Conservation (phyloP, 2,888 invertebrate species). For the Hyposoter dolosus region DNA sequence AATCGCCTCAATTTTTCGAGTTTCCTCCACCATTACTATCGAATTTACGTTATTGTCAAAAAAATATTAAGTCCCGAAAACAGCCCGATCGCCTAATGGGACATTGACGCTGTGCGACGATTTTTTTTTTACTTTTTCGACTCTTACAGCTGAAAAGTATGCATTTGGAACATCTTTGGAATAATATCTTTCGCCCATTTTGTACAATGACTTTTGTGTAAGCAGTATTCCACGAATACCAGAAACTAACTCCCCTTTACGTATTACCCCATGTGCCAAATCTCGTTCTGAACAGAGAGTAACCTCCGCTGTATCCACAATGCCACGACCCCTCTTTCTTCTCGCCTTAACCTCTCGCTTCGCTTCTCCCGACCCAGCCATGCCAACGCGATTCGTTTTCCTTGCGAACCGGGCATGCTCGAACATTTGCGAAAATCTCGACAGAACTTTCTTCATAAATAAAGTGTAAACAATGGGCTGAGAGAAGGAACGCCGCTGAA, state of each 20-base stretch:
- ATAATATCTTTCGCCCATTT: not conserved
- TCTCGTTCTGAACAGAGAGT: slow-evolving; percentile 29
- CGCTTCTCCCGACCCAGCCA: slow-evolving; percentile 5
- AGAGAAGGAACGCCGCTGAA: not conserved
- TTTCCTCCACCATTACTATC: not conserved
- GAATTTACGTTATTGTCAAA: not conserved
- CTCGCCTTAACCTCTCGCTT: not conserved
- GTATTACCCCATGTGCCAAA: slow-evolving; percentile 32
- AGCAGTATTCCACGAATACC: not conserved
- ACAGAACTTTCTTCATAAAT: slow-evolving; percentile 83
- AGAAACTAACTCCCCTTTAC: slow-evolving; percentile 18
- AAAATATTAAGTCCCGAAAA: not conserved
- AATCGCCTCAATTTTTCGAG: not conserved
- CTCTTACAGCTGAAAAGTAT: not conserved
- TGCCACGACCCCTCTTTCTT: not conserved
- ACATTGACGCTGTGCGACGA: not conserved
- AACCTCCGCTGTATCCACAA: slow-evolving; percentile 24
- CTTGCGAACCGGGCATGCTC: slow-evolving; percentile 70
- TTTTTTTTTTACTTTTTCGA: not conserved
- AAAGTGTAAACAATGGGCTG: slow-evolving; percentile 82
- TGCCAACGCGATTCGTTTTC: slow-evolving; percentile 49
- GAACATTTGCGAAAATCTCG: slow-evolving; percentile 81
- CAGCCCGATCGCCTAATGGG: not conserved
- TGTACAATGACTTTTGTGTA: not conserved
- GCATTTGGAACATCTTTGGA: not conserved